These are phyloP conservation scores for Scaptomyza parva DNA, from an alignment of 2,888 invertebrate species.

Conservation along the genomic window DNA sequence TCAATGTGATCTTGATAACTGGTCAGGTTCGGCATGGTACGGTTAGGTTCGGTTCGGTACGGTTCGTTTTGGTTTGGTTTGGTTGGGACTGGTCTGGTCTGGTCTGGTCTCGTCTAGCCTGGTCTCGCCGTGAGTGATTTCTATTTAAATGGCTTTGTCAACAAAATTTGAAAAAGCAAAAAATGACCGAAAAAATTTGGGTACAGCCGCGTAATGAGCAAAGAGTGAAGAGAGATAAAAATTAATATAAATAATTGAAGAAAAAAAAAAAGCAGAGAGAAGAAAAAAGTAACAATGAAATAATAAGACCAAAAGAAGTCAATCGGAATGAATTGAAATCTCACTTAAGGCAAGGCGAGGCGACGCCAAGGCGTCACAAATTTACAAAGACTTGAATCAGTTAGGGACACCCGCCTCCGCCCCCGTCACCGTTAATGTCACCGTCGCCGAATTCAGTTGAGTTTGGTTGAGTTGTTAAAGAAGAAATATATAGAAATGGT, in stretches of 20 bases:
- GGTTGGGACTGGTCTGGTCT: conserved; percentile 15
- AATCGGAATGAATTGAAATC: conserved; percentile 71
- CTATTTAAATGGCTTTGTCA: conserved; percentile 83
- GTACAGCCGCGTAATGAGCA: conserved; percentile 65
- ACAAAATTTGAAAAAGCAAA: conserved; percentile 73
- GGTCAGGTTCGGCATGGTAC: conserved; percentile 37
- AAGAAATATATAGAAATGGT: conserved; percentile 18
- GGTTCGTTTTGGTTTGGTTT: background rate
- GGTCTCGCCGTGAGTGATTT: conserved; percentile 71
- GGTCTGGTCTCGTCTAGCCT: conserved; percentile 21
- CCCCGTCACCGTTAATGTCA: background rate
- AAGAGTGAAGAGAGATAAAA: conserved; percentile 76
- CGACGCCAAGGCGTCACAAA: conserved; percentile 67
- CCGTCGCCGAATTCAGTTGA: background rate
- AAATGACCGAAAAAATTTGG: conserved; percentile 43
- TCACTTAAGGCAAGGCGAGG: conserved; percentile 74
- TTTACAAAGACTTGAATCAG: conserved; percentile 58
- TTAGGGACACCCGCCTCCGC: background rate
- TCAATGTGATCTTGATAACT: conserved; percentile 79
- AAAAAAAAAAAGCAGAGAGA: conserved; percentile 13
- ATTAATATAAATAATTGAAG: conserved; percentile 65
- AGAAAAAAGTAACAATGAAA: conserved; percentile 12
- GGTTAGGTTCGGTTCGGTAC: conserved; percentile 9
- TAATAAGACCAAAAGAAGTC: conserved; percentile 29
- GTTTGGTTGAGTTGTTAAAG: background rate